Base-by-base conservation (phyloP, 2,888 invertebrate species). In the Cryptocheilus praepositus region DNA sequence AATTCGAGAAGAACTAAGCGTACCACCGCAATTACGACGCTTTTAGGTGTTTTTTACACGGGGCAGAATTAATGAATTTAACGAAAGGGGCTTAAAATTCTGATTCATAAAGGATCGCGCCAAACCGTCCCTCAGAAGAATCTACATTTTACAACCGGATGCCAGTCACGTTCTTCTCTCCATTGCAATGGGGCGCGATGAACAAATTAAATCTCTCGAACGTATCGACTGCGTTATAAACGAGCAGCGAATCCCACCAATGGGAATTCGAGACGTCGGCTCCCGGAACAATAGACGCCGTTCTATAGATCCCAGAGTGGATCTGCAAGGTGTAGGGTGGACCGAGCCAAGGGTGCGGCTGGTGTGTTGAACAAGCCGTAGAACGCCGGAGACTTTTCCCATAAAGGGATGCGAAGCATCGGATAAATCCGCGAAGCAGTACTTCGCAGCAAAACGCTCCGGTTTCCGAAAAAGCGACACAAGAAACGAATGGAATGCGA, bases 201-300 rank as follows among this genome's bases (percentile, higher is more conserved):
- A 61, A 56, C 36, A 52, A 75, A 67, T 69, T 61, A 73, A 71
- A 75, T 73, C 64, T 64, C 58, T 22, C 46, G 43, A 46, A 49
- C 53, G 70, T 65, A 67, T 67, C 52, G 66, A 25, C 58, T 56
- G 66, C 60, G 57, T 61, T 69, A 68, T 60, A 69, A 68, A 64
- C 61, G 71, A 71, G 45, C 18, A 2, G 45, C 46, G 53, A 67
- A 62, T 65, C 53, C 56, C 56, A 62, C 52, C 66, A 51, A 46
- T 11, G 8, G 22, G 36, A 51, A 45, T 21, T 13, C 3, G 55
- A 54, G 18, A 53, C 11, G 28, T 36, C 8, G 36, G 13, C 36
- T 2, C 36, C 7, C 16, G n/a, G 13, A 19, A 19, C 49, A 49
- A 19, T 36, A 11, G 36, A 36, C 36, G 36, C 8, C 36, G 36